Evolutionary conservation across 2,888 invertebrate species (phyloP).

Genomic region (Limnephilus auricula): DNA sequence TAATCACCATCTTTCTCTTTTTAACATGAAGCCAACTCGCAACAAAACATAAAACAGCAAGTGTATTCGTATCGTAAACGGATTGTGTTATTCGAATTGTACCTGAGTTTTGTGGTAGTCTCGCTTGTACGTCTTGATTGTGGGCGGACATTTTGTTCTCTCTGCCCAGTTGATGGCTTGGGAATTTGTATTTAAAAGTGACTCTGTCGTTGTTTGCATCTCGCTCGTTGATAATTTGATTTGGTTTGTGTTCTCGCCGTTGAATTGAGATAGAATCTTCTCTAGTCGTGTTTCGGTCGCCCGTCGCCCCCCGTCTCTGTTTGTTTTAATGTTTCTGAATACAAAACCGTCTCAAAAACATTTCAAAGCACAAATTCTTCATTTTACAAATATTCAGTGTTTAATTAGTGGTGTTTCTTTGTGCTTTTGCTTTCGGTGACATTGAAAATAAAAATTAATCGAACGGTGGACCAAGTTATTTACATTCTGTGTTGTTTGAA

Average conservation of each 20-base stretch:
- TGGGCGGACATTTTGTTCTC: slow-evolving; percentile 40
- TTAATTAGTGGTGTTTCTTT: slow-evolving; percentile 12
- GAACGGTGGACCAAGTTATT: background rate
- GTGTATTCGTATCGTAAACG: background rate
- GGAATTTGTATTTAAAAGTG: slow-evolving; percentile 47
- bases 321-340: slow-evolving; percentile 50
- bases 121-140: slow-evolving; percentile 47
- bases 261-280: slow-evolving; percentile 61
- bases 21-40: background rate
- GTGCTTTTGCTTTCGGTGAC: slow-evolving; percentile 39
- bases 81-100: background rate
- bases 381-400: background rate
- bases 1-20: background rate
- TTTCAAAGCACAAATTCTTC: slow-evolving; percentile 4
- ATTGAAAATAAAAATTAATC: background rate
- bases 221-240: slow-evolving; percentile 64
- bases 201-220: slow-evolving; percentile 57
- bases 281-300: slow-evolving; percentile 51
- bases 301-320: slow-evolving; percentile 54
- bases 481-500: slow-evolving; percentile 23
- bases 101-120: background rate
- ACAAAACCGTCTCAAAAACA: background rate
- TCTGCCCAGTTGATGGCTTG: slow-evolving; percentile 9
- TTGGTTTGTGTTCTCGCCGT: slow-evolving; percentile 58
- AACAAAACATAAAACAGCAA: background rate